Evolutionary conservation across 2,113 vertebrate species (phyloP).

Genomic region (Chauna torquata): DNA sequence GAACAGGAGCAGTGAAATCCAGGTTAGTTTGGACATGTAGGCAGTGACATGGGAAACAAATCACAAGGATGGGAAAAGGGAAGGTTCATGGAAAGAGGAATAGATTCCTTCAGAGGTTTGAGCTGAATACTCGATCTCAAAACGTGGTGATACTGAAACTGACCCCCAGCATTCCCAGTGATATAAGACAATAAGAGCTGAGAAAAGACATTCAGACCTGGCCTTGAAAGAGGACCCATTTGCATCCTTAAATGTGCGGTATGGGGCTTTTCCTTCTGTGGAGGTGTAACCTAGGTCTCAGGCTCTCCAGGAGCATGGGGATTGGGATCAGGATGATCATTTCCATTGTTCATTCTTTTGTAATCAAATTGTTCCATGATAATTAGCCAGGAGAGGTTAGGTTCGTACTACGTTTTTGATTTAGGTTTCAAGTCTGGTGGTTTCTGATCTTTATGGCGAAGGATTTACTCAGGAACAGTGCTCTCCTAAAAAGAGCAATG

Average conservation of each 20-base stretch:
- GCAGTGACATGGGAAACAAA: background rate
- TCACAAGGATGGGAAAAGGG: background rate
- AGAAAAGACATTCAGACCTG: background rate
- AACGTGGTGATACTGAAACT: background rate
- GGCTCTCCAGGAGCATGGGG: too few species aligned
- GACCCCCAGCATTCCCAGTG: rapidly evolving
- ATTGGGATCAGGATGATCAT: background rate
- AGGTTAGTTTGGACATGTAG: rapidly evolving
- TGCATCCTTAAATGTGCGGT: background rate
- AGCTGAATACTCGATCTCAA: background rate
- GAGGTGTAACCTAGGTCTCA: background rate
- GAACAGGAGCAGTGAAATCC: background rate
- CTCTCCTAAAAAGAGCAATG: rapidly evolving
- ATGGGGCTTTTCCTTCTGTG: background rate
- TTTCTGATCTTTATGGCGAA: background rate
- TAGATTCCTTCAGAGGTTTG: background rate
- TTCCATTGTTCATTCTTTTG: rapidly evolving
- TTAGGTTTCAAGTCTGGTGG: rapidly evolving
- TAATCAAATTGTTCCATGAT: background rate
- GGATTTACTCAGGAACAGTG: rapidly evolving
- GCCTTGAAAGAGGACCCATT: background rate
- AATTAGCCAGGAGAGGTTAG: background rate
- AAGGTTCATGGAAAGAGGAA: rapidly evolving
- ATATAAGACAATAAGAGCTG: too few species aligned
- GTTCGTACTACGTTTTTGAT: background rate